These are phyloP conservation scores for Hypselothyrea guttata DNA, from an alignment of 2,888 invertebrate genomes.

Conservation along the genomic window DNA sequence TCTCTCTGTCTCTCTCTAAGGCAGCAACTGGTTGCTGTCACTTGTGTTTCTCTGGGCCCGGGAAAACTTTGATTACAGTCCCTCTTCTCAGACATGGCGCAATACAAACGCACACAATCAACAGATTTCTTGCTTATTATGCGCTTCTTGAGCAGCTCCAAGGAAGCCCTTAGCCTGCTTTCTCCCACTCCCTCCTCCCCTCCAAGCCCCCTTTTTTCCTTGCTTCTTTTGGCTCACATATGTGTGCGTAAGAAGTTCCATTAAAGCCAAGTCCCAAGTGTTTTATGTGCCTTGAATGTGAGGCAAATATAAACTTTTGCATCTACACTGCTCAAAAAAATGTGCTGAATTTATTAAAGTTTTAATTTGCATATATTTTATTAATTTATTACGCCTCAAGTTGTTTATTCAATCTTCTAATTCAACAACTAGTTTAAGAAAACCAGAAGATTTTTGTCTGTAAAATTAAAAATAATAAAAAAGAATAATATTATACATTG, in stretches of 20 bases:
- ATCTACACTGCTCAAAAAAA: neutral
- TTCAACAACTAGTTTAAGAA: too few species aligned
- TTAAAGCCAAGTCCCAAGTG: slow-evolving; percentile 59
- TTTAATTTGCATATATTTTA: too few species aligned
- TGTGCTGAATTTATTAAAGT: too few species aligned
- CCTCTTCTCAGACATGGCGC: slow-evolving; percentile 10
- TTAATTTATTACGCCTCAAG: too few species aligned
- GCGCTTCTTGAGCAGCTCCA: slow-evolving; percentile 40
- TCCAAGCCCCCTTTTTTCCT: too few species aligned
- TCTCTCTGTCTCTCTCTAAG: neutral
- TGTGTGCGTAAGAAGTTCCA: slow-evolving; percentile 57
- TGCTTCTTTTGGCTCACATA: slow-evolving; percentile 1
- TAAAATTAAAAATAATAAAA: too few species aligned
- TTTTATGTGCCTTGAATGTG: slow-evolving; percentile 42
- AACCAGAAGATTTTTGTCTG: too few species aligned
- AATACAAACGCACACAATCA: slow-evolving; percentile 37
- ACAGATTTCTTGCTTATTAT: slow-evolving; percentile 71
- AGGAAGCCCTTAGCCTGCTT: too few species aligned
- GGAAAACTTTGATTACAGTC: slow-evolving; percentile 55
- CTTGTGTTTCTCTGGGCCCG: slow-evolving; percentile 31
- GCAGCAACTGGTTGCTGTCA: slow-evolving; percentile 54
- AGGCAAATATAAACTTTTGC: too few species aligned
- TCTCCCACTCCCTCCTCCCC: neutral
- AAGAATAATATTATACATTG: too few species aligned
- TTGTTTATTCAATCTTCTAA: too few species aligned